A percentile compares a stretch with the other conserved stretches of the same genome.
Evolutionary conservation across 1,140 invertebrate genomes (phyloP).

Genomic region (Gryon sp.): DNA sequence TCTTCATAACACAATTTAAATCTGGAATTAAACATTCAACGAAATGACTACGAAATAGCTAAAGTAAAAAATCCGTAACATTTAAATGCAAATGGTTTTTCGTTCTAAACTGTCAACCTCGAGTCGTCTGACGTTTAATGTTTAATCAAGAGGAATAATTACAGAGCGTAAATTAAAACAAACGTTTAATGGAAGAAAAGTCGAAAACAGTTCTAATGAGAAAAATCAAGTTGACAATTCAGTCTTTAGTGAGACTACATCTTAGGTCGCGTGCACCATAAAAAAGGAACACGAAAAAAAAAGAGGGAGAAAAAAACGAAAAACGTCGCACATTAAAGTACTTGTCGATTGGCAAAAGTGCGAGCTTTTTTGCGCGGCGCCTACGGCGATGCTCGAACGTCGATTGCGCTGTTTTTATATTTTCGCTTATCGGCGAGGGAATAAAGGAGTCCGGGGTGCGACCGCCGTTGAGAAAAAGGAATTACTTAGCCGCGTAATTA

Average conservation of each 20-base stretch:
- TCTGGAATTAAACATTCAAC: too few species aligned
- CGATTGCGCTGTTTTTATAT: constrained; percentile 47
- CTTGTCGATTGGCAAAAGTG: constrained; percentile 25
- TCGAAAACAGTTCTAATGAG: constrained; percentile 34
- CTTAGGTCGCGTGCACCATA: constrained; percentile 8
- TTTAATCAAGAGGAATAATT: constrained; percentile 54
- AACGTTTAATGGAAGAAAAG: constrained; percentile 19
- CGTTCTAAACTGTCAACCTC: not conserved
- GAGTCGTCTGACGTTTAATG: constrained; percentile 30
- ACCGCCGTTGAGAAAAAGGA: constrained; percentile 65
- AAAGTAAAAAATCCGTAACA: not conserved
- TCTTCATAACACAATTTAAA: too few species aligned
- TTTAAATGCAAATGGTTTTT: not conserved
- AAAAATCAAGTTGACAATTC: constrained; percentile 50
- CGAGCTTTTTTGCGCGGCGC: constrained; percentile 18
- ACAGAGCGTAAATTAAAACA: constrained; percentile 51
- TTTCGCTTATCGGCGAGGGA: constrained; percentile 51
- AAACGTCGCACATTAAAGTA: constrained; percentile 13
- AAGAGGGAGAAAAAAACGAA: too few species aligned
- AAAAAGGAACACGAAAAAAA: too few species aligned
- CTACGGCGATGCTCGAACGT: constrained; percentile 26
- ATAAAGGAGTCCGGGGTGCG: constrained; percentile 28
- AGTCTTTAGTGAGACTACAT: constrained; percentile 12
- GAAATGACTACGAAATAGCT: too few species aligned
- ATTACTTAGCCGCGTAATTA: constrained; percentile 77